Evolutionary conservation across 2,888 invertebrate genomes (phyloP).

Genomic region (Gerosis bhagava): DNA sequence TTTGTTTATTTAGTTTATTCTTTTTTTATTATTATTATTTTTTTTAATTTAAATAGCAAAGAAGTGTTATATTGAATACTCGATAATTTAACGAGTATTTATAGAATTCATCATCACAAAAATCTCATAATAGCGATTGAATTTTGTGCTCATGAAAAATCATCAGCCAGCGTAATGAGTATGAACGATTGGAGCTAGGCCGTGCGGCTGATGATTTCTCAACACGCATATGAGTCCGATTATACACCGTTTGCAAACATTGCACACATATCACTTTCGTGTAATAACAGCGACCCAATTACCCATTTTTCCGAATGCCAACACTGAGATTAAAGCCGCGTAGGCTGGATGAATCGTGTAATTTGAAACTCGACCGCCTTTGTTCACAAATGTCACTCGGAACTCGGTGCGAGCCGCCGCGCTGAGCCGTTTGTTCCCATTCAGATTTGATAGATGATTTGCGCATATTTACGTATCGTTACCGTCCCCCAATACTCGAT

Average conservation of each 20-base stretch:
- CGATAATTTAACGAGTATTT: no score
- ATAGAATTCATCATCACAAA: no score
- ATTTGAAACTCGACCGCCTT: conserved; percentile 63
- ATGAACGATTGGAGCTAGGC: conserved; percentile 11
- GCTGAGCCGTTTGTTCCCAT: neutral
- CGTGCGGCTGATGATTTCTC: conserved; percentile 1
- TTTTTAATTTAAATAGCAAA: no score
- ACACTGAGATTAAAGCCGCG: conserved; percentile 60
- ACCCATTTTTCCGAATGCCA: conserved; percentile 57
- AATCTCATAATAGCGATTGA: no score
- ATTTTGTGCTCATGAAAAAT: conserved; percentile 17
- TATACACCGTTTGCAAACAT: conserved; percentile 11
- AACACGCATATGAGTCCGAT: conserved; percentile 4
- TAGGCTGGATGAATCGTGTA: conserved; percentile 64
- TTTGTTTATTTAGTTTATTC: no score
- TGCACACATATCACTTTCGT: conserved; percentile 25
- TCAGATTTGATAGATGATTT: conserved; percentile 17
- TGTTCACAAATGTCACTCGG: conserved; percentile 55
- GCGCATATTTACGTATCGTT: conserved; percentile 39
- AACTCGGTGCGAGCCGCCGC: neutral
- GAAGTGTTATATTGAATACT: no score
- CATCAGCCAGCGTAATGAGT: conserved; percentile 17
- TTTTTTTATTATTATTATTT: no score
- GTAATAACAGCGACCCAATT: conserved; percentile 56
- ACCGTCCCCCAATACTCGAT: conserved; percentile 29